Conservation (phyloP, 2,888 invertebrate genomes). For the Pimpla rufipes region DNA sequence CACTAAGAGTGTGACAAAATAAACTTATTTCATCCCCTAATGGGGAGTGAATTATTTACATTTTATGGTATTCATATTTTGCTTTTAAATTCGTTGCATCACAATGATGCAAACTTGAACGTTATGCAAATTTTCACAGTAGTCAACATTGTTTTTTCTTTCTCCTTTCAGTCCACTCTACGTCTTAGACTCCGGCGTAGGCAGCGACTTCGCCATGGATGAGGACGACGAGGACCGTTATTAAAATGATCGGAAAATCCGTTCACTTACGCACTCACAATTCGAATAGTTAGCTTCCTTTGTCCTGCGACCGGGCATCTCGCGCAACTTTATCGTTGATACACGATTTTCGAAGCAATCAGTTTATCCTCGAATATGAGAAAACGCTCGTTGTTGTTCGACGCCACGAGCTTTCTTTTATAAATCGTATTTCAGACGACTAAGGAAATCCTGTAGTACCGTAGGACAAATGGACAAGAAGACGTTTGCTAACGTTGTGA, state of each 20-base stretch:
- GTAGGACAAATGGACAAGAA: not conserved
- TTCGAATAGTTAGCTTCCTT: not conserved
- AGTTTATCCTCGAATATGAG: not conserved
- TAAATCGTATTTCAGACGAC: not conserved
- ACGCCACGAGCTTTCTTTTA: not conserved
- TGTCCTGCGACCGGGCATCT: not conserved
- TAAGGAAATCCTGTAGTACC: constrained; percentile 1
- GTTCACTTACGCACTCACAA: not conserved
- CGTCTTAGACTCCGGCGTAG: constrained; percentile 92
- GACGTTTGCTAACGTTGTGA: constrained; percentile 6
- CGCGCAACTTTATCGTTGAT: not conserved
- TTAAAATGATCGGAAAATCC: constrained; percentile 45
- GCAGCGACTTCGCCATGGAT: constrained; percentile 94
- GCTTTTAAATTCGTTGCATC: too few relatives aligned
- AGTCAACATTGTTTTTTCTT: constrained; percentile 29
- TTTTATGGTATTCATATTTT: too few relatives aligned
- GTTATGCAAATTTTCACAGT: not conserved
- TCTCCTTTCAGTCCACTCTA: constrained; percentile 90
- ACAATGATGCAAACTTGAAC: too few relatives aligned
- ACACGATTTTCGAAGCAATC: constrained; percentile 1
- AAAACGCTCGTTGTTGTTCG: not conserved
- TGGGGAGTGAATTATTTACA: too few relatives aligned
- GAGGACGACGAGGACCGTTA: constrained; percentile 88
- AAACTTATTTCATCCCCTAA: too few relatives aligned
- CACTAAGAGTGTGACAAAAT: too few relatives aligned